Conservation (phyloP, 2,113 vertebrate species). For the Leucoraja erinaceus region DNA sequence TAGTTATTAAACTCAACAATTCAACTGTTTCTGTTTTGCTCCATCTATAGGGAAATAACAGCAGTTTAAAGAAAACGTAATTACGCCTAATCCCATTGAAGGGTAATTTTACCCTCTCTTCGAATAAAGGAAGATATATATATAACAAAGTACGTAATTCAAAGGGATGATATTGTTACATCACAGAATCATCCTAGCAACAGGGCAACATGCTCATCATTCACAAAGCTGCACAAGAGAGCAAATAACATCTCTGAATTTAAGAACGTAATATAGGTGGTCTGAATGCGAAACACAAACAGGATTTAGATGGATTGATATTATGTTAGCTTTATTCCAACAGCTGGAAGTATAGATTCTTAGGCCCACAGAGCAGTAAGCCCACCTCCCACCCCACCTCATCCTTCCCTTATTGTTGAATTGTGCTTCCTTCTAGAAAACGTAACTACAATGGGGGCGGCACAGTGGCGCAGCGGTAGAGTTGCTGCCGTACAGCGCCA, state of each 20-base stretch:
- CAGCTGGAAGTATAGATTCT: neutral
- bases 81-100: neutral
- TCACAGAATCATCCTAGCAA: neutral
- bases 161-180: neutral
- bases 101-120: neutral
- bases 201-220: neutral
- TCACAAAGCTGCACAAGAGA: neutral
- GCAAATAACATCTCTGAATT: neutral
- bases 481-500: too few species aligned
- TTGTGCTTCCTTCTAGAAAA: neutral
- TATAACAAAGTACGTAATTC: neutral
- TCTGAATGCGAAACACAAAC: neutral
- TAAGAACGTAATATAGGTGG: neutral
- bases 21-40: neutral
- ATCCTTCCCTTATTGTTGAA: neutral
- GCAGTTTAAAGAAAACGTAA: neutral
- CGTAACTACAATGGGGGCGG: neutral
- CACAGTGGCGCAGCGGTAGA: too few species aligned
- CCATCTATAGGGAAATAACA: neutral
- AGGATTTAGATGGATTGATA: neutral
- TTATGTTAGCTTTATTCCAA: neutral
- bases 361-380: neutral
- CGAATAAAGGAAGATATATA: neutral
- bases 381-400: too few species aligned
- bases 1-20: neutral